Conservation (phyloP, 2,888 invertebrate genomes). For the Lasioglossum morio region DNA sequence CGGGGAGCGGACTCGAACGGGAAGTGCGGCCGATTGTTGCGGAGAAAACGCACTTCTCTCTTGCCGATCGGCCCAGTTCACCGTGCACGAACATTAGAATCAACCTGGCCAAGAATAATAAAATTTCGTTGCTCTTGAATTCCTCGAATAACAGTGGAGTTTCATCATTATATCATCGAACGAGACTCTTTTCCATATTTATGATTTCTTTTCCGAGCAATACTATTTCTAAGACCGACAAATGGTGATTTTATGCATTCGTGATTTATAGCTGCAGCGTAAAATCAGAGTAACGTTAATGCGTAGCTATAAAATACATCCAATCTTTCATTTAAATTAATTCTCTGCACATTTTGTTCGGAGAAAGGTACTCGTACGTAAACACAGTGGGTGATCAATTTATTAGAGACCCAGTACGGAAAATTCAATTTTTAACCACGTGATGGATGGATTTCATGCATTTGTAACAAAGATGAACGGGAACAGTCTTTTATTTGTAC, state of each 20-base stretch:
- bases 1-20: background rate
- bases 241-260: background rate
- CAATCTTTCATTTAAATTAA: background rate
- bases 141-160: background rate
- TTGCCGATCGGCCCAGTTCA: background rate
- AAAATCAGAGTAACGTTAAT: background rate
- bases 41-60: background rate
- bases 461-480: too few species aligned
- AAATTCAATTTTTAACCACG: too few species aligned
- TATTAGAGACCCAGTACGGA: too few species aligned
- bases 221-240: background rate
- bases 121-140: background rate
- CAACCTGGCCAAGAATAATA: background rate
- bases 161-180: background rate
- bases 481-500: too few species aligned
- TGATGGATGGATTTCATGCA: too few species aligned
- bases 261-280: background rate
- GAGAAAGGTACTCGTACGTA: background rate
- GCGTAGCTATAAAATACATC: too few species aligned
- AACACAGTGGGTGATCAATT: too few species aligned
- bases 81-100: background rate
- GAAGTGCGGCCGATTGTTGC: background rate
- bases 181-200: background rate
- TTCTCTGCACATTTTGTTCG: background rate
- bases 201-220: background rate